Base-by-base conservation (phyloP, 2,888 invertebrate species). In the Ormyrus rosae region DNA sequence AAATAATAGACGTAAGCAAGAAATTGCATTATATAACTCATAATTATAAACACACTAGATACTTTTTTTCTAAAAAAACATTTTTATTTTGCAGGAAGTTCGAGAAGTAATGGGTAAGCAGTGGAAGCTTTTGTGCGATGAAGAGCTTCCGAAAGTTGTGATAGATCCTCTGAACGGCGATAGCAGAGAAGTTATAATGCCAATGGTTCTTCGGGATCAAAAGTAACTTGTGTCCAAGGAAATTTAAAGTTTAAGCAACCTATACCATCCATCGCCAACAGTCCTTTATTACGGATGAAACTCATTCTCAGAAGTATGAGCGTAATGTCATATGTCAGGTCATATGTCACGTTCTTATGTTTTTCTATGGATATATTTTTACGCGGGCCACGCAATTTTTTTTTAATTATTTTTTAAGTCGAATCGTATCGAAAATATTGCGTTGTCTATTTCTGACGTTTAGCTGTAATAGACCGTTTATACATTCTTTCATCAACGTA, bases 111-210 rank as follows among this genome's bases (percentile, higher is more conserved):
- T 94, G 84, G 92, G 92, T 60, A 91, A 91, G 81, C 89, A 91
- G 56, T 94, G 94, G 94, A 91, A 91, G 83, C 93, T 93, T 10
- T 83, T 93, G 75, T 90, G 89, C 67, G 91, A 91, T 81, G 87
- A 90, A 50, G 91, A 93, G 82, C 89, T 94, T 81, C 93, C 93
- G 84, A 91, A 92, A 65, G 93, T 93, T 53, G 91, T 93, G 83
- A 90, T 91, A 84, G 91, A 92, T 88, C 92, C 93, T 46, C 88
- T 90, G 72, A 89, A 88, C 11, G 92, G 92, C 58, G 93, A 93
- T 85, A 93, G 93, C 69, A 93, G 93, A 86, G 93, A 93, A 87
- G 93, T 92, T 85, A 91, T 93, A 84, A 91, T 93, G 90, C 93
- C 93, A 83, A 91, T 93, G 86, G 92, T 93, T 82, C 89, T 92